Percentiles rank a stretch among this genome's conserved stretches.
Conservation (phyloP, 2,888 invertebrate species). For the Melieria crassipennis region DNA sequence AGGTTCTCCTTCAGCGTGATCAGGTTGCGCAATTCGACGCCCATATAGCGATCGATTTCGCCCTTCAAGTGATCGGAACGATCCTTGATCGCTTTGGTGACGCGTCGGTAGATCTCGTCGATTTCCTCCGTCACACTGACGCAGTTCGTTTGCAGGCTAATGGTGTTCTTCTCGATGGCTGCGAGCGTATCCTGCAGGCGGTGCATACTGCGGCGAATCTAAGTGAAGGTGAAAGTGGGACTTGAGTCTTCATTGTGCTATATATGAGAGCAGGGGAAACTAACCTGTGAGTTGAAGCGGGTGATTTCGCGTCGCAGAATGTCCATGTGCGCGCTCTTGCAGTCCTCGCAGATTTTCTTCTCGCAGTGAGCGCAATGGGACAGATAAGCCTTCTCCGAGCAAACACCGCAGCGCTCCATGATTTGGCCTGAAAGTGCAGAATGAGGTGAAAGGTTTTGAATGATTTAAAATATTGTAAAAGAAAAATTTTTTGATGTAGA, state of each 20-base stretch:
- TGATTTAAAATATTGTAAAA: no score
- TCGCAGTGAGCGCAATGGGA: constrained; percentile 94
- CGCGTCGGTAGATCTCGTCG: constrained; percentile 88
- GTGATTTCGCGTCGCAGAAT: constrained; percentile 91
- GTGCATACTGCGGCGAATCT: constrained; percentile 85
- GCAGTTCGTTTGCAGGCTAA: constrained; percentile 88
- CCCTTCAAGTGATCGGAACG: constrained; percentile 85
- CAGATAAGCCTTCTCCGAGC: constrained; percentile 91
- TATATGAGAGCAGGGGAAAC: constrained; percentile 14
- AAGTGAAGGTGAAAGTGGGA: constrained; percentile 45
- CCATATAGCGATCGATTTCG: constrained; percentile 92
- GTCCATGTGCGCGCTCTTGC: constrained; percentile 96
- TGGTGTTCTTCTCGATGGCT: constrained; percentile 87
- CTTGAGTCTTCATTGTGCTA: neutral
- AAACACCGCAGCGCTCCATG: constrained; percentile 93
- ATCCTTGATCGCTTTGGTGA: constrained; percentile 89
- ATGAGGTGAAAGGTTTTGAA: neutral
- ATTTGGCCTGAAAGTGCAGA: constrained; percentile 71
- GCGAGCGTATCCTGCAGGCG: constrained; percentile 86
- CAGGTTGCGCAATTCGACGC: constrained; percentile 86
- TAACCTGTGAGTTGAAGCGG: constrained; percentile 85
- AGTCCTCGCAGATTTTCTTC: constrained; percentile 95
- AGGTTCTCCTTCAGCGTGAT: constrained; percentile 91
- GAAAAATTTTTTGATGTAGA: neutral
- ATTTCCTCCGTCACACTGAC: constrained; percentile 92